Conservation (phyloP, 2,888 invertebrate genomes). For the Gymnosoma rotundatum region DNA sequence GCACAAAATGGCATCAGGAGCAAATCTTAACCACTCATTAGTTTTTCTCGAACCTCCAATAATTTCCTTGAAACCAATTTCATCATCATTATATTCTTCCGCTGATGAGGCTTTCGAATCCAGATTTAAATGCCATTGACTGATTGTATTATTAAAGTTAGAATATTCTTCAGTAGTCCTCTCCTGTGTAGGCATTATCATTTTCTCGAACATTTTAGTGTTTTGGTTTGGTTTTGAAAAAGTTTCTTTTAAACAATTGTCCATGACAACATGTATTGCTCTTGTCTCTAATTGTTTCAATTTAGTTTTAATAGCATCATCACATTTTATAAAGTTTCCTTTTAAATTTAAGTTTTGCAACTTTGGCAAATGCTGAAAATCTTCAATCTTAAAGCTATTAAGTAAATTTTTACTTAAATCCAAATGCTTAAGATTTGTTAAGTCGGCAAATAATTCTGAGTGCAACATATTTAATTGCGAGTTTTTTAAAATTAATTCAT, state of each 20-base stretch:
- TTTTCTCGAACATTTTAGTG: constrained; percentile 76
- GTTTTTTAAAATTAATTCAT: constrained; percentile 84
- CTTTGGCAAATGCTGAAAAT: constrained; percentile 83
- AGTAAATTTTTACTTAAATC: constrained; percentile 86
- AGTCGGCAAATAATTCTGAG: constrained; percentile 83
- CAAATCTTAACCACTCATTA: constrained; percentile 57
- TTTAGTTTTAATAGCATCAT: constrained; percentile 78
- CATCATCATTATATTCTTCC: constrained; percentile 37
- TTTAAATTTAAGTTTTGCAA: constrained; percentile 82
- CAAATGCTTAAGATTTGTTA: constrained; percentile 84
- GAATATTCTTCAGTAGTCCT: constrained; percentile 69
- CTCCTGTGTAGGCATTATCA: constrained; percentile 70
- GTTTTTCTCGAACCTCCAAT: background rate
- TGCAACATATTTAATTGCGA: constrained; percentile 85
- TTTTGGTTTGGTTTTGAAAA: background rate
- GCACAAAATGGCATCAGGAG: constrained; percentile 67
- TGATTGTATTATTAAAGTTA: background rate
- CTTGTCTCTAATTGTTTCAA: constrained; percentile 74
- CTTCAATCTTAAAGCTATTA: constrained; percentile 83
- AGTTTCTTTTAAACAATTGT: constrained; percentile 10
- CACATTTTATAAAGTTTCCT: constrained; percentile 85
- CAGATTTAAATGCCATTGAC: constrained; percentile 50
- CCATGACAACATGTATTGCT: constrained; percentile 74
- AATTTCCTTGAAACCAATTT: background rate
- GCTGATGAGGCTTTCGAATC: constrained; percentile 33